phyloP scores from a whole-genome alignment of 2,888 invertebrate species.

The Caenorhabditis japonica region DNA sequence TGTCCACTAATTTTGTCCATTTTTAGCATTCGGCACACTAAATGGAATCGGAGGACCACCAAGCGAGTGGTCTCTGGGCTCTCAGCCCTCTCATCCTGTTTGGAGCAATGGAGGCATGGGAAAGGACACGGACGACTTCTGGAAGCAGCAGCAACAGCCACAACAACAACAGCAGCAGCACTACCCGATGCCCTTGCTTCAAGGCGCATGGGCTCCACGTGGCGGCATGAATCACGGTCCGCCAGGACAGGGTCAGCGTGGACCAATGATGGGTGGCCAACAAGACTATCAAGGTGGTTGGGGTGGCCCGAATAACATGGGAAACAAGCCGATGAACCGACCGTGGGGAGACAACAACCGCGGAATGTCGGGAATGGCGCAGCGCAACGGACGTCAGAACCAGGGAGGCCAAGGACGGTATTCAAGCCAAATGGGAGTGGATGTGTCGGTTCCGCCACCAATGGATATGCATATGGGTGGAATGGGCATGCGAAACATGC shows the following conservation, averaged over 20 bases:
- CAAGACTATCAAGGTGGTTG: conserved; percentile 46
- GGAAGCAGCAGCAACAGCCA: conserved; percentile 61
- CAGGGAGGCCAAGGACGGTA: conserved; percentile 51
- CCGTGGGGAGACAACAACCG: conserved; percentile 42
- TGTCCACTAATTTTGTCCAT: too few relatives aligned
- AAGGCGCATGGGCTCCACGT: conserved; percentile 36
- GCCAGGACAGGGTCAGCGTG: conserved; percentile 43
- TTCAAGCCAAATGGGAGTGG: conserved; percentile 49
- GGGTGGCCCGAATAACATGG: conserved; percentile 49
- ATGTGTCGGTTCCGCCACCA: conserved; percentile 66
- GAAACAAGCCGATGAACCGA: conserved; percentile 43
- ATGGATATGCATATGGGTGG: conserved; percentile 64
- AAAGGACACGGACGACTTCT: conserved; percentile 57
- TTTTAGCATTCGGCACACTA: conserved; percentile 41
- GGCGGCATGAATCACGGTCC: conserved; percentile 50
- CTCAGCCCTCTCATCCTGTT: conserved; percentile 44
- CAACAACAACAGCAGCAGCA: conserved; percentile 35
- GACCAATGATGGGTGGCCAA: conserved; percentile 35
- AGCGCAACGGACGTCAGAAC: conserved; percentile 43
- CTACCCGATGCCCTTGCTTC: conserved; percentile 26
- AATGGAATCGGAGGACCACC: conserved; percentile 59
- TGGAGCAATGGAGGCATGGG: conserved; percentile 63
- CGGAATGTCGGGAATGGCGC: conserved; percentile 46
- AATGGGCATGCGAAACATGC: conserved; percentile 40
- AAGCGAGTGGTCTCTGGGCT: conserved; percentile 48